Base-by-base conservation (phyloP, 2,888 invertebrate species). In the Acrobasis suavella region DNA sequence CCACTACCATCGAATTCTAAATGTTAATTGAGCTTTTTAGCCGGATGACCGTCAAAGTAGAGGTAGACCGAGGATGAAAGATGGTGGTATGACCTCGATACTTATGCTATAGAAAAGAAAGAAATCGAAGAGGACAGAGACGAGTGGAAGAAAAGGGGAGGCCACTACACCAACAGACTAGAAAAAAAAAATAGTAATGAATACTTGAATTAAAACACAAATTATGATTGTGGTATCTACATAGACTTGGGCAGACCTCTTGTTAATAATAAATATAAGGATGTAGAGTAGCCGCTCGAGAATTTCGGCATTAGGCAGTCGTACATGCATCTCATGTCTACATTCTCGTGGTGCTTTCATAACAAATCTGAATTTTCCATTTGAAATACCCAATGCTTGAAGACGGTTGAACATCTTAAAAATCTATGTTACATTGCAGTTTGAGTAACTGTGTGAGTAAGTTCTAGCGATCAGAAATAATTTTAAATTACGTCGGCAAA, bases 401-500 rank as follows among this genome's bases (percentile, higher is more conserved):
- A 42, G 56, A 58, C 56, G 56, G 56, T 58, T 16, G 42, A 46
- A 46, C 42, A 39, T 42, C 22, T 42, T 58, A 46, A 46, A 58
- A 46, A 58, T 58, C 5, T n/a, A 58, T 58, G 1, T 58, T 46
- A 46, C 32, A 52, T 14, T 52, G 32, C 22, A 14, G 2, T n/a
- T 52, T 9, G 22, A 52, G 52, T 32, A 32, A 32, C 17, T 12
- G n/a, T 14, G 2, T 8, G n/a, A 54, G n/a, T 14, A 12, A n/a
- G 32, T 54, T 54, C 32, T 54, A n/a, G 38, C 15, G 14, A 54
- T n/a, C 54, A 38, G 38, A 9, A n/a, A 37, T 54, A 54, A 52
- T 22, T 52, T 2, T 1, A 32, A 52, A 54, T 54, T 54, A 38
- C 38, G 54, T 37, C 16, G 16, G 10, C 17, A 9, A 50, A 12